Base-by-base conservation (phyloP, 2,888 invertebrate genomes). In the Elysia crispata region DNA sequence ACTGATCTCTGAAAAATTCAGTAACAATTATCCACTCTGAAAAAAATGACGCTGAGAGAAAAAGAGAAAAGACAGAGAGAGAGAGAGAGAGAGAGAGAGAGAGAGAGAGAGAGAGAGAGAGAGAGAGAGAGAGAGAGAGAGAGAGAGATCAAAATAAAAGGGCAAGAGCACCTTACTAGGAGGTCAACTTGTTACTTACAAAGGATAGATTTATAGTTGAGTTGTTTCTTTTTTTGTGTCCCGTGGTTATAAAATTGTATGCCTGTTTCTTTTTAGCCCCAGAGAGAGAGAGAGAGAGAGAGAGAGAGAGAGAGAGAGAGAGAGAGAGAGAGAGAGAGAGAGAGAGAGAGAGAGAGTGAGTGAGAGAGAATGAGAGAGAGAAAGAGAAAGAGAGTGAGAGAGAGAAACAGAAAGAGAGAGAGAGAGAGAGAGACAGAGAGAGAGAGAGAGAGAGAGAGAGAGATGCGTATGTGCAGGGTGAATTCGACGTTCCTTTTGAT, bases 311-410 rank as follows among this genome's bases (percentile, higher is more conserved):
- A 66, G 18, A 28, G 25, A 28, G 18, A 6, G 66, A 66, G 18
- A 25, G 66, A 28, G 28, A 25, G 30, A 3, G 30, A 18, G 23
- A 66, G 30, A 25, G 30, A 28, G 18, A 25, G 18, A 30, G 28
- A 28, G 25, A 66, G 30, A 28, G 18, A 66, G 28, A 66, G 30
- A 66, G 66, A 66, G 25, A 66, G 30, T 11, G 30, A 66, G 66
- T 6, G 30, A 25, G 28, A 66, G 30, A 66, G 23, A 28, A 13
- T 15, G 18, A 28, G 30, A 28, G 18, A 28, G 23, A 66, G 30
- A 66, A 33, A 70, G 70, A 70, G 70, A 70, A 33, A 73, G 25
- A 73, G 73, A 50, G 49, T 50, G 73, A 70, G 70, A 31, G 70
- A n/a, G 33, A 31, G 70, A 11, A 33, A 18, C 33, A 31, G 70